phyloP scores from a whole-genome alignment of 2,113 vertebrate genomes.

The Rissa tridactyla region DNA sequence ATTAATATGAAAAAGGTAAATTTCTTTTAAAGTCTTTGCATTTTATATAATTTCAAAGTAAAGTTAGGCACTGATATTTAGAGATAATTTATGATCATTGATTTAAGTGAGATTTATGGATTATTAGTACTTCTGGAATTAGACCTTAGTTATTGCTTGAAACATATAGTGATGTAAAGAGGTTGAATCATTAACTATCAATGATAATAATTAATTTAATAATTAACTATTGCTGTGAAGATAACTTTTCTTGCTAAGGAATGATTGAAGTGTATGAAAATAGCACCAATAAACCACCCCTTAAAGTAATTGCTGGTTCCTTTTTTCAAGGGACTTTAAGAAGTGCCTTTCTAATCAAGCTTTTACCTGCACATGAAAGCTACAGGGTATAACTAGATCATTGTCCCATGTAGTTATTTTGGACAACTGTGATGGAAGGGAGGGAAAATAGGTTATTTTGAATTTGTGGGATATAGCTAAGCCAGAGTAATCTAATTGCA shows the following conservation, averaged over 20 bases:
- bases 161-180: background rate
- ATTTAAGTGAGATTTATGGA: background rate
- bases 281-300: background rate
- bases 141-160: background rate
- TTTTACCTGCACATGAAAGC: background rate
- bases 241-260: background rate
- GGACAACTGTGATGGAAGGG: background rate
- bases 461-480: background rate
- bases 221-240: background rate
- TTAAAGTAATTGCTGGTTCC: background rate
- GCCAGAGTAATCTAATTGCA: background rate
- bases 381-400: background rate
- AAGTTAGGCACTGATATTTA: background rate
- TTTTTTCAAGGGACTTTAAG: background rate
- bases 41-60: background rate
- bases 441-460: background rate
- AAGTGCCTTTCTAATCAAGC: background rate
- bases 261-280: background rate
- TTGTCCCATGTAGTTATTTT: background rate
- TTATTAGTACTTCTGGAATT: background rate
- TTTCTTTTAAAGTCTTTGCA: background rate
- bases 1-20: background rate
- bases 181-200: background rate
- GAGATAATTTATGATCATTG: background rate
- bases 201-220: background rate